Base-by-base conservation (phyloP, 2,888 invertebrate genomes). In the Callyntrura guangdongensis region DNA sequence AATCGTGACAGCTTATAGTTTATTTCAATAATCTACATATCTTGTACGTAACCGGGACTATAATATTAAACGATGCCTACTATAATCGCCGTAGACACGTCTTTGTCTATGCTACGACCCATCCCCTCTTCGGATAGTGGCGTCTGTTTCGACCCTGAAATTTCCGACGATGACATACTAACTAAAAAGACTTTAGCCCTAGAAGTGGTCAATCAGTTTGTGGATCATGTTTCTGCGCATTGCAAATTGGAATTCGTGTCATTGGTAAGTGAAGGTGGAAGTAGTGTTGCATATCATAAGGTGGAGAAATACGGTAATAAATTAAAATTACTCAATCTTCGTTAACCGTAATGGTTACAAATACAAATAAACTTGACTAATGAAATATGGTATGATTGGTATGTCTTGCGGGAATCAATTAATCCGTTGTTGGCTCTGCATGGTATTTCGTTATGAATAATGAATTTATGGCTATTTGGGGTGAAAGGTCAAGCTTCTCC, bases 1-100 rank as follows among this genome's bases (percentile, higher is more conserved):
- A n/a, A n/a, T n/a, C n/a, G n/a, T n/a, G n/a, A n/a, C n/a, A n/a
- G n/a, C n/a, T n/a, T n/a, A n/a, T n/a, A n/a, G n/a, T n/a, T n/a
- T n/a, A n/a, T n/a, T n/a, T n/a, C n/a, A n/a, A n/a, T n/a, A n/a
- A n/a, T n/a, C n/a, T n/a, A n/a, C n/a, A n/a, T n/a, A n/a, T n/a
- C n/a, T n/a, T n/a, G n/a, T n/a, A n/a, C n/a, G n/a, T n/a, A n/a
- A n/a, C n/a, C n/a, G n/a, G n/a, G n/a, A n/a, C n/a, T n/a, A n/a
- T n/a, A n/a, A n/a, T n/a, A n/a, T n/a, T n/a, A n/a, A 3, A 74
- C 95, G 94, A 97, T 97, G 97, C 97, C 97, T 9, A 97, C 97
- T 0, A 96, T 97, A 11, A 96, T 97, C 94, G 95, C 97, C 25
- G 94, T 97, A 85, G 97, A 97, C 94, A 96, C 96, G 36, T 97